Evolutionary conservation across 1,140 invertebrate species (phyloP).

Genomic region (Zaprionus africanus): DNA sequence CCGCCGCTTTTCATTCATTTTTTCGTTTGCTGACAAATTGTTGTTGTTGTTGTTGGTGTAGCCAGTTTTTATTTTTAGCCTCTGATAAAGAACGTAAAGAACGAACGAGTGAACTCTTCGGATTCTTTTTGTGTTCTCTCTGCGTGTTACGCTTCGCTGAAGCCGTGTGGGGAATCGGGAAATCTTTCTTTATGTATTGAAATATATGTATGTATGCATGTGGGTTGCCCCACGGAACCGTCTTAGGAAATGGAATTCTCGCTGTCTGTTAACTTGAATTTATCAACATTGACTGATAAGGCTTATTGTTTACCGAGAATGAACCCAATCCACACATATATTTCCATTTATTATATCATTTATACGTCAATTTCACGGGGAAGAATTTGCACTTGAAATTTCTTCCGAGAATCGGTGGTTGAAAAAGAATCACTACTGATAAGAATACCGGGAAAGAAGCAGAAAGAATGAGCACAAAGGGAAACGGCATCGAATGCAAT

Average conservation of each 20-base stretch:
- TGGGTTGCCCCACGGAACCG: background rate
- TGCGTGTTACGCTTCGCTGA: conserved; percentile 5
- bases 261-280: background rate
- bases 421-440: background rate
- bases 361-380: background rate
- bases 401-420: background rate
- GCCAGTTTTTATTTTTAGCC: background rate
- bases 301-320: background rate
- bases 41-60: background rate
- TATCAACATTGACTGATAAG: conserved; percentile 6
- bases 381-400: background rate
- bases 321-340: background rate
- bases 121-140: background rate
- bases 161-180: background rate
- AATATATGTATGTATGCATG: background rate
- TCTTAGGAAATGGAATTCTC: conserved; percentile 2
- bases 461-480: background rate
- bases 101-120: background rate
- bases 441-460: background rate
- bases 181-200: background rate
- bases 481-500: conserved; percentile 21
- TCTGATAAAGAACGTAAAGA: conserved; percentile 4
- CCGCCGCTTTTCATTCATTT: conserved; percentile 40
- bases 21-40: background rate
- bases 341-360: background rate